Evolutionary conservation across 1,140 invertebrate species (phyloP), one percentile per base, ranked within the genome.

Genomic region (Sycobia sp.): DNA sequence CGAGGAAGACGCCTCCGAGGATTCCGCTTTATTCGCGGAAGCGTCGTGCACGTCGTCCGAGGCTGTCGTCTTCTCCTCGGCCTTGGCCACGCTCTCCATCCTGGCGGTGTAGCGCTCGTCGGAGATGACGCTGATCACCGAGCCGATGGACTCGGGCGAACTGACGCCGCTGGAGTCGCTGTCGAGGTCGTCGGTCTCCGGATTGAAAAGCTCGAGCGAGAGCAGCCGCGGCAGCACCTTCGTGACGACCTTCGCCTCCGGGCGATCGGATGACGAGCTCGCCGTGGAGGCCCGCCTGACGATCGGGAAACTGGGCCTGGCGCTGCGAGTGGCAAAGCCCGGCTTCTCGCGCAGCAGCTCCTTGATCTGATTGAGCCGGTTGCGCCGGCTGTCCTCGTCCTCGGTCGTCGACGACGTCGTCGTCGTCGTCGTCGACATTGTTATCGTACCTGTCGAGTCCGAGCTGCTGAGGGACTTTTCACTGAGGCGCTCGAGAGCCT

Each of bases 171-270:
- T 92, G 1, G 91, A 93, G 75, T 95, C 93, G 69, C 91, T 94
- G 72, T 95, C 93, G 76, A 93, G 85, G 71, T 95, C 93, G 75
- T 95, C 93, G 8, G 89, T 93, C 71, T 93, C 93, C 1, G 93
- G 93, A 80, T 95, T 95, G 71, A 94, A 95, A 7, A 95, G 79
- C 74, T 95, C 93, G 51, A 94, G 77, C 2, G 90, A 90, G 56
- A 93, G 81, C 13, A 93, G 73, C 56, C 90, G 88, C 0, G 91
- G 91, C 34, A 89, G 23, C 1, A 82, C 55, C 64, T 85, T 85
- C 41, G 82, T 84, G 1, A 83, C 77, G n/a, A n/a, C n/a, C n/a
- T n/a, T n/a, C 0, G 81, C 72, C 62, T 86, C 84, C 3, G 80
- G 50, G 66, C 82, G 79, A 14, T 84, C 83, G n/a, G n/a, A n/a